phyloP scores from a whole-genome alignment of 2,113 vertebrate species.

The human region DNA sequence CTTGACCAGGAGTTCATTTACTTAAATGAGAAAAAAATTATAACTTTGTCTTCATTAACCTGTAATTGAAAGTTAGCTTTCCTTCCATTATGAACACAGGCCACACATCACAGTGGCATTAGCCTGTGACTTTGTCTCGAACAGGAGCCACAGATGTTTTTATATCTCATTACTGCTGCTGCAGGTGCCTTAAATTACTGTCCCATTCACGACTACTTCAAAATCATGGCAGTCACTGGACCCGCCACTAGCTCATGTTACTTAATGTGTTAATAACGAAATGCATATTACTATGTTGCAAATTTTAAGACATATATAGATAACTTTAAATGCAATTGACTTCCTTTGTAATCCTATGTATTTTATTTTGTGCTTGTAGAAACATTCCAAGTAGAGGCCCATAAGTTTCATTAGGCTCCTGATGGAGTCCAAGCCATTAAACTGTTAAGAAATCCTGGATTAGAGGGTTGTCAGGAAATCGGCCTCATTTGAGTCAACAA shows the following conservation, averaged over 20 bases:
- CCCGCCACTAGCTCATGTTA: not conserved
- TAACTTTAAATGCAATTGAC: not conserved
- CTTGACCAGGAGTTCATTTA: not conserved
- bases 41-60: not conserved
- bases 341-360: conserved; percentile 5
- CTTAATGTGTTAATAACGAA: conserved; percentile 48
- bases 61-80: not conserved
- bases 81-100: not conserved
- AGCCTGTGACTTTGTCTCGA: not conserved
- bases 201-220: not conserved
- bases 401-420: not conserved
- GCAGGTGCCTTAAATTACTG: conserved; percentile 2
- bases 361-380: conserved; percentile 52
- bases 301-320: not conserved
- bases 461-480: not conserved
- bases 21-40: not conserved
- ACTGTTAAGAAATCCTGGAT: conserved; percentile 2
- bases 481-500: not conserved
- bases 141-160: not conserved
- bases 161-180: not conserved
- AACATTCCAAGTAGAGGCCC: not conserved
- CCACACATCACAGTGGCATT: not conserved
- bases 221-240: not conserved
- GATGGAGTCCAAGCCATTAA: not conserved
- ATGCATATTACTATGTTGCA: not conserved